Evolutionary conservation across 2,888 invertebrate genomes (phyloP).

Genomic region (Pristionchus exspectatus): DNA sequence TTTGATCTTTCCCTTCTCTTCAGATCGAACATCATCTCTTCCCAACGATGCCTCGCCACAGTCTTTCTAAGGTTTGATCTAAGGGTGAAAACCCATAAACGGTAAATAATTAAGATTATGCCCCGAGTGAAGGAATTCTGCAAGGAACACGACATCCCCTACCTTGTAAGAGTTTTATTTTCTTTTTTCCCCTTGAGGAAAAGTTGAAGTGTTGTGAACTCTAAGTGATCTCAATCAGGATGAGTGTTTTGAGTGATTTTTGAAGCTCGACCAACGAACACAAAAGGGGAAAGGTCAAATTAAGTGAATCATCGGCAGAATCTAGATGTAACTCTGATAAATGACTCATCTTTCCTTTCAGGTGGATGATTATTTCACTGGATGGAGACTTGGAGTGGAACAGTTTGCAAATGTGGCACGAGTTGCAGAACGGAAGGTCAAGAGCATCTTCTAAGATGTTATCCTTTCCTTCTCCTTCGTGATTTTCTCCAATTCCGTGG

Average conservation of each 20-base stretch:
- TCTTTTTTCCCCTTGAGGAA: background rate
- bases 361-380: conserved; percentile 76
- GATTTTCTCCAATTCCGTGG: background rate
- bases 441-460: conserved; percentile 20
- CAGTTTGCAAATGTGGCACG: conserved; percentile 74
- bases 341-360: background rate
- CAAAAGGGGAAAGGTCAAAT: background rate
- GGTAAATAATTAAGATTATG: conserved; percentile 67
- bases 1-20: conserved; percentile 11
- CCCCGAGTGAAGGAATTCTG: conserved; percentile 76
- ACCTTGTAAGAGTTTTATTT: conserved; percentile 69
- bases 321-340: background rate
- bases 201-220: background rate
- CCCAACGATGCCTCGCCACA: conserved; percentile 78
- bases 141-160: conserved; percentile 74
- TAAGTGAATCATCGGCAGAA: no score
- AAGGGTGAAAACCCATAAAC: background rate
- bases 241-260: background rate
- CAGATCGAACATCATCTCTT: conserved; percentile 77
- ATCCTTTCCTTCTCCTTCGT: background rate
- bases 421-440: conserved; percentile 65
- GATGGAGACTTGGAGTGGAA: conserved; percentile 71
- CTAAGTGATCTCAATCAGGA: background rate
- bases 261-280: background rate
- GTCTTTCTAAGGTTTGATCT: conserved; percentile 65